Evolutionary conservation across 2,113 vertebrate species (phyloP), one percentile per base, ranked within the genome.

Genomic region (Barbus barbus): DNA sequence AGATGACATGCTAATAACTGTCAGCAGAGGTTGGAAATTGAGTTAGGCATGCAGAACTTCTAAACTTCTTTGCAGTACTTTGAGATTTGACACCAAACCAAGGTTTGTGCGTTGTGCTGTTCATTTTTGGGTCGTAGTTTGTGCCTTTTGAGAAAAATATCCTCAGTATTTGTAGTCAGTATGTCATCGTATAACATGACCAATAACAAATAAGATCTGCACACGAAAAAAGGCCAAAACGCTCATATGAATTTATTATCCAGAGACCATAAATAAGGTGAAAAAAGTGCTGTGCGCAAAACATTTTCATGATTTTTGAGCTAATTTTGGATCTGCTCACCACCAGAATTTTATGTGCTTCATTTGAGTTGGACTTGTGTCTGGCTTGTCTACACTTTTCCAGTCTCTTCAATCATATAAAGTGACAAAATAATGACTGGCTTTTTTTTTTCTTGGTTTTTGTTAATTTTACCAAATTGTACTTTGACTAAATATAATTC

Each of bases 1-100:
- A 73, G 38, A 74, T 53, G 67, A 61, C 65, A 20, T 41, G 63
- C 56, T 75, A 74, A 85, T 79, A 80, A 74, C 84, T 63, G 84
- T 85, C 67, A 85, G 48, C 65, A 80, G 67, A 63, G 56, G 18
- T 48, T 31, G 22, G 28, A 67, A 24, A 71, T 36, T 12, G 26
- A 81, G 16, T 51, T 28, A 16, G 5, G 28, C 58, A 22, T 20
- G 38, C 58, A 65, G 8, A 20, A 44, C 13, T 44, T 3, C 36
- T 20, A 9, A 41, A 11, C 13, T 16, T 41, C 33, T 16, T 8
- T 12, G 4, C 24, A 11, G 36, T 46, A 44, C 14, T 4, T 31
- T 1, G n/a, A 8, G 13, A 26, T 56, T 80, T 20, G 8, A 26
- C 1, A 18, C 9, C 44, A 11, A 44, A 79, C 1, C 0, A n/a